Evolutionary conservation across 2,888 invertebrate species (phyloP), one percentile per base, ranked within the genome.

Genomic region (Beris chalybata): DNA sequence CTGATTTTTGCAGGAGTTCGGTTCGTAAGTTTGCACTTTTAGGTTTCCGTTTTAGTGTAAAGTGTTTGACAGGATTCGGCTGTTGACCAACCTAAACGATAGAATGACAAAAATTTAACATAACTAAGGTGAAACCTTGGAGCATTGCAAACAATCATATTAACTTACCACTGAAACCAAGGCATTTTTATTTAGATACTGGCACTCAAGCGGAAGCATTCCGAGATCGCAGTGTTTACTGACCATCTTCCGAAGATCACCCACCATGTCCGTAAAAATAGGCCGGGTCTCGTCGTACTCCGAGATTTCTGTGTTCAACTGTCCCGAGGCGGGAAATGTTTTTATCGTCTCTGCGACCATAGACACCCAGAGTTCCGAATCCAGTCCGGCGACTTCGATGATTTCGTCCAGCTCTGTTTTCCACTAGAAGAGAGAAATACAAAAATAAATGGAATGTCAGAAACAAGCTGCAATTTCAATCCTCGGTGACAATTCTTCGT

Each of bases 341-440:
- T 94, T 94, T 83, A 97, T 89, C 71, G 95, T 92, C 83, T 97
- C 97, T 3, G 94, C 96, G 71, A 97, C 83, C 93, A 96, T 96
- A 5, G 95, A 93, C 44, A 97, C 97, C 97, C 97, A 97, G 74
- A 96, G 86, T 79, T 98, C 97, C 9, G 93, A 92, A 82, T 97
- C 97, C 74, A 91, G 85, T 4, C 91, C 89, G 6, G 96, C 97
- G 71, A 96, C 91, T 80, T 95, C 93, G 72, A 97, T 86, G 71
- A 98, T 96, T 78, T 96, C 95, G 77, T 97, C 95, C 75, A 98
- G 80, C 80, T 97, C 96, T 71, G 86, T 84, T 80, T 90, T 87
- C 97, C 97, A 97, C 96, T 97, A 79, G 69, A 85, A 38, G n/a
- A 57, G 9, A n/a, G 3, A 38, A 38, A 9, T 2, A 38, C 5